Conservation (phyloP, 2,888 invertebrate species). For the Dichetophora obliterata region DNA sequence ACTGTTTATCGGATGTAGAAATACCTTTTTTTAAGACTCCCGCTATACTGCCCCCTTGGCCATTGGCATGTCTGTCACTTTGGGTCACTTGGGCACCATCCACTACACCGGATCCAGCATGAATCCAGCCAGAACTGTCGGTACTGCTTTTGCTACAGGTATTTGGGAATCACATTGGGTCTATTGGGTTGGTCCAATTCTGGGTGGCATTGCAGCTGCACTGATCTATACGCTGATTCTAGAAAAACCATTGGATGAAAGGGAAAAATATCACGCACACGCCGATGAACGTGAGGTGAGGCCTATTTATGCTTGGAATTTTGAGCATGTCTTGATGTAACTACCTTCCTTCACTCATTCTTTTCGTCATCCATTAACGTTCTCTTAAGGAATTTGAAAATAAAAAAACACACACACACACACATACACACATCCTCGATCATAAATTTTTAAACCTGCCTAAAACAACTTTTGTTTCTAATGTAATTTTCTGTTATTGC, state of each 20-base stretch:
- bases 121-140: conserved; percentile 93
- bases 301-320: conserved; percentile 53
- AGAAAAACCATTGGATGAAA: conserved; percentile 57
- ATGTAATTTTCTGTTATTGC: conserved; percentile 38
- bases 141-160: conserved; percentile 84
- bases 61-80: conserved; percentile 87
- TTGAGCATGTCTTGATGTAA: conserved; percentile 29
- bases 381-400: too few species aligned
- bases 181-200: conserved; percentile 90
- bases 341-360: conserved; percentile 12
- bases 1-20: too few species aligned
- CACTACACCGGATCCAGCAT: conserved; percentile 90
- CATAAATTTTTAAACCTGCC: background rate
- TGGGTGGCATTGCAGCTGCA: conserved; percentile 84
- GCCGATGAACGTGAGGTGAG: conserved; percentile 79
- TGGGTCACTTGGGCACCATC: conserved; percentile 88
- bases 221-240: conserved; percentile 76
- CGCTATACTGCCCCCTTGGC: conserved; percentile 87
- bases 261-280: conserved; percentile 67
- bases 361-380: conserved; percentile 9
- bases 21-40: conserved; percentile 74
- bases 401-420: too few species aligned
- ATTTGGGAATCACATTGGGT: conserved; percentile 88
- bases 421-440: background rate
- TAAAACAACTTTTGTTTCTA: conserved; percentile 4